These are phyloP conservation scores for Lycaon pictus DNA, from an alignment of 2,113 vertebrate genomes.

Conservation along the genomic window DNA sequence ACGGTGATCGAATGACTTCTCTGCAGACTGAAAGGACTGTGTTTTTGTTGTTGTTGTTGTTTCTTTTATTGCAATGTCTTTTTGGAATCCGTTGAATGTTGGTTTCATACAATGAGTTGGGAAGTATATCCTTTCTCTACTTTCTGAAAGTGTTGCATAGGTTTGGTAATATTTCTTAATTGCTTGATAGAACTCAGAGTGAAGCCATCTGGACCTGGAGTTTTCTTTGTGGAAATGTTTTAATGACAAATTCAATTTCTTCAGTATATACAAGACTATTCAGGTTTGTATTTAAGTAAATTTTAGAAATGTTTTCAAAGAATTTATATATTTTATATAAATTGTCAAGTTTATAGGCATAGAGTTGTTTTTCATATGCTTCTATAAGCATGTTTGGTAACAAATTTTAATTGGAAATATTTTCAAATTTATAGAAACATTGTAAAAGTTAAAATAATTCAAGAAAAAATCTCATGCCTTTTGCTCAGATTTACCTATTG, in stretches of 20 bases:
- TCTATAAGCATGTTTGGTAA: neutral
- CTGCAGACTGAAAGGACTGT: neutral
- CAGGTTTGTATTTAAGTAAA: neutral
- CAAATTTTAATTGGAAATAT: neutral
- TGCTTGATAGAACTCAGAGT: neutral
- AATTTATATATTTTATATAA: neutral
- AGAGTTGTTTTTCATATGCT: neutral
- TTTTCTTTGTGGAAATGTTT: neutral
- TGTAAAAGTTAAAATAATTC: neutral
- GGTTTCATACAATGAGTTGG: neutral
- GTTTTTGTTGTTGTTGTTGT: neutral
- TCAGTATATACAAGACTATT: neutral
- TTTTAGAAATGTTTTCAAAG: neutral
- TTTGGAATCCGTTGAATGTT: neutral
- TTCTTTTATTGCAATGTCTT: neutral
- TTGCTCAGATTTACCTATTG: neutral
- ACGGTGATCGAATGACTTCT: neutral
- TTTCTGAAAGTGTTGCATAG: neutral
- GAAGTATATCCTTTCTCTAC: neutral
- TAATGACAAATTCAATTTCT: neutral
- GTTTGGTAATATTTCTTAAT: neutral
- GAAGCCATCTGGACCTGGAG: neutral
- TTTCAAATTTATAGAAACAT: neutral
- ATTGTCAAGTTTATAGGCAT: neutral
- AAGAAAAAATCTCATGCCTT: neutral